A percentile compares a stretch with the other conserved stretches of the same genome.
Evolutionary conservation across 2,113 vertebrate species (phyloP).

Genomic region (Porphyrio hochstetteri): DNA sequence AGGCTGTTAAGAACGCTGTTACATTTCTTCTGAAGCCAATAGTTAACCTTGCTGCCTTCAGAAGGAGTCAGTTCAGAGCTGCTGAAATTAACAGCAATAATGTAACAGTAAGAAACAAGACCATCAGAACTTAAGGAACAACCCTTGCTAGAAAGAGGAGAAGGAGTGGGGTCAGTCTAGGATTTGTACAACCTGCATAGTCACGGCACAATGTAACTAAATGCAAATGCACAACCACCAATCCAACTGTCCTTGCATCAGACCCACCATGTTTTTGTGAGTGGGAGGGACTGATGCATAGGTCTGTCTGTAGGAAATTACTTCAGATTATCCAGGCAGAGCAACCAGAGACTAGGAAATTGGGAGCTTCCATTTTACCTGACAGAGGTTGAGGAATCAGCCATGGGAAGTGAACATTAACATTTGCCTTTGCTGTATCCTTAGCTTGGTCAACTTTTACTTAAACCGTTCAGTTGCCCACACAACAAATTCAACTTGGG

Average conservation of each 20-base stretch:
- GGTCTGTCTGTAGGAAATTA: neutral
- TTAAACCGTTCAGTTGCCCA: neutral
- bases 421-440: neutral
- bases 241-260: neutral
- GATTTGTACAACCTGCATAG: neutral
- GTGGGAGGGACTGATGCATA: neutral
- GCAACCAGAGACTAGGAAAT: neutral
- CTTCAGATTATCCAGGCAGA: neutral
- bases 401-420: neutral
- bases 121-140: neutral
- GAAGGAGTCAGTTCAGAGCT: neutral
- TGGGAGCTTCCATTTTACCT: neutral
- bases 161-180: accelerated
- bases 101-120: neutral
- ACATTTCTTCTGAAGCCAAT: neutral
- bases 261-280: neutral
- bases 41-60: neutral
- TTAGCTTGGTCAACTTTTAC: neutral
- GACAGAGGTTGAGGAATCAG: neutral
- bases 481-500: neutral
- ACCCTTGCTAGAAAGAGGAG: neutral
- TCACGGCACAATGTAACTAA: neutral
- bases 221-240: neutral
- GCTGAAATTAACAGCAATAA: neutral
- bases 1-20: neutral